Evolutionary conservation across 1,140 invertebrate genomes (phyloP).

Genomic region (Drosophila setifemur): DNA sequence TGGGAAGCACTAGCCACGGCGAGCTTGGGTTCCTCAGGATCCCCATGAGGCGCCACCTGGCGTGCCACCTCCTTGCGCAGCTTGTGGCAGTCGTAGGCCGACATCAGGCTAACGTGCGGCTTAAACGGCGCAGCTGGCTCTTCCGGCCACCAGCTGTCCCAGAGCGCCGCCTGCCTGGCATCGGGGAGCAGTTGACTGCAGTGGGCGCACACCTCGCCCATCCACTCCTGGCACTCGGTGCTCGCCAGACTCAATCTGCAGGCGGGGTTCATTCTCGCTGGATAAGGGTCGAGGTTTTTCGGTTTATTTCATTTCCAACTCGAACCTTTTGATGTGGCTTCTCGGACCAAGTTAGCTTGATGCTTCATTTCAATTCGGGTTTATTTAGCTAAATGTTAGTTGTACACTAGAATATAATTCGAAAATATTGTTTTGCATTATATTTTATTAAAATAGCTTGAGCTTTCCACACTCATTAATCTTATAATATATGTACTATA

Average conservation of each 20-base stretch:
- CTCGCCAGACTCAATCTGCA: slow-evolving; percentile 37
- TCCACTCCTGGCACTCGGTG: slow-evolving; percentile 50
- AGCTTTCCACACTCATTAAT: no score
- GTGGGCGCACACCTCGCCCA: slow-evolving; percentile 31
- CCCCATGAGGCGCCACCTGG: not conserved
- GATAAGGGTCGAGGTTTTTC: not conserved
- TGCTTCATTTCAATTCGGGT: not conserved
- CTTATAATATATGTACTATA: no score
- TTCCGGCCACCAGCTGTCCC: slow-evolving; percentile 56
- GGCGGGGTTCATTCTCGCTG: slow-evolving; percentile 45
- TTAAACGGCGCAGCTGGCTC: slow-evolving; percentile 13
- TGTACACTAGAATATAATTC: no score
- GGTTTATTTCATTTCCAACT: not conserved
- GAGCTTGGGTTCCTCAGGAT: not conserved
- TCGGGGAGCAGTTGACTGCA: slow-evolving; percentile 31
- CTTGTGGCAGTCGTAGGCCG: slow-evolving; percentile 46
- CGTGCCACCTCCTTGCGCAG: slow-evolving; percentile 30
- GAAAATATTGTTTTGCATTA: no score
- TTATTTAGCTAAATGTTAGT: not conserved
- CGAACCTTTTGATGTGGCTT: not conserved
- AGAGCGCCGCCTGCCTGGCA: slow-evolving; percentile 28
- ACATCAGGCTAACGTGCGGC: slow-evolving; percentile 24
- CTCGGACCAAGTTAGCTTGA: not conserved
- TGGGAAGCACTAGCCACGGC: not conserved
- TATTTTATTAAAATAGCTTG: no score